Evolutionary conservation across 1,140 invertebrate species (phyloP).

Genomic region (Aphis craccivora): DNA sequence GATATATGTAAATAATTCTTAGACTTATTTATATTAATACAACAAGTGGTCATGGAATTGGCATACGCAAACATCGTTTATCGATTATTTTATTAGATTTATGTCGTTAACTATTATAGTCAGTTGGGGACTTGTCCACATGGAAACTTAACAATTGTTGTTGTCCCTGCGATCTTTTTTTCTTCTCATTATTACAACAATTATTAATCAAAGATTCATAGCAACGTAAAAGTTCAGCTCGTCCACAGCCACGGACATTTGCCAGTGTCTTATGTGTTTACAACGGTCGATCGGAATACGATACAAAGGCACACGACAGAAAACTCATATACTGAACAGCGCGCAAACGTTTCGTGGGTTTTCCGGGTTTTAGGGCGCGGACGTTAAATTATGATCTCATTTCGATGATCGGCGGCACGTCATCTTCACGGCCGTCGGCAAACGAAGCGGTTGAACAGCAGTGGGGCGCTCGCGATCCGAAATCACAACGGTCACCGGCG

Average conservation of each 20-base stretch:
- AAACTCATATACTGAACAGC: too few species aligned
- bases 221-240: not conserved
- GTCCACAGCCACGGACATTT: not conserved
- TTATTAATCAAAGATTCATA: too few species aligned
- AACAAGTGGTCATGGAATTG: not conserved
- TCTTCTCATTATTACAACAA: too few species aligned
- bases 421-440: not conserved
- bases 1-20: not conserved
- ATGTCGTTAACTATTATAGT: not conserved
- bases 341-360: too few species aligned
- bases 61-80: not conserved
- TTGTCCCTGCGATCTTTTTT: not conserved
- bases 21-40: too few species aligned
- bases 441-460: not conserved
- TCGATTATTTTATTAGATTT: not conserved
- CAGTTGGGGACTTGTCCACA: not conserved
- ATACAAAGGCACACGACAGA: not conserved
- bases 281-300: not conserved
- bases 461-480: not conserved
- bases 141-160: not conserved
- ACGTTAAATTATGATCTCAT: not conserved
- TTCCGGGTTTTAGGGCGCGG: too few species aligned
- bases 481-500: not conserved
- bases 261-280: not conserved
- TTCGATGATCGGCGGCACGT: not conserved